Evolutionary conservation across 2,113 vertebrate species (phyloP).

Genomic region (Muntiacus reevesi): DNA sequence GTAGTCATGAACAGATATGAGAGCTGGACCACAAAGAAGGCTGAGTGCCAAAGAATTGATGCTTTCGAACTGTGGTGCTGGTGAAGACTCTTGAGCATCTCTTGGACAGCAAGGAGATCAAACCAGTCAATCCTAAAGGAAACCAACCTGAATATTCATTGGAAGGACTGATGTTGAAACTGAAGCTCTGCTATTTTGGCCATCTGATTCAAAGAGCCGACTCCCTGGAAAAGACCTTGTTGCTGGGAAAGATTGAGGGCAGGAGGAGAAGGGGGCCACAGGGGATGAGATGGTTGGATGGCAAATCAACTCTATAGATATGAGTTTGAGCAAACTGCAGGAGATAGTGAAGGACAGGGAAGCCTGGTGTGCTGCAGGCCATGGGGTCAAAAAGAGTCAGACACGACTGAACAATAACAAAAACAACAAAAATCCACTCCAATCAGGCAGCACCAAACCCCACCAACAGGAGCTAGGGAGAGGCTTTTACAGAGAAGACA

Average conservation of each 20-base stretch:
- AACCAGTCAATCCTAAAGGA: background rate
- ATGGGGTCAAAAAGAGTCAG: background rate
- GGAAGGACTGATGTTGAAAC: background rate
- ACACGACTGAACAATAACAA: background rate
- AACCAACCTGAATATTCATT: background rate
- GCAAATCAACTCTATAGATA: background rate
- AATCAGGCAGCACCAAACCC: background rate
- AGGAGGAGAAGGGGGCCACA: background rate
- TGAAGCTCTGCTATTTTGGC: background rate
- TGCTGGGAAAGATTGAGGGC: background rate
- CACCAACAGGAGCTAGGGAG: background rate
- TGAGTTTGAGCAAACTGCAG: background rate
- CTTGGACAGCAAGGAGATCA: background rate
- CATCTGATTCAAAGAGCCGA: background rate
- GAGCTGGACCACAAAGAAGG: background rate
- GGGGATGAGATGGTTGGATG: background rate
- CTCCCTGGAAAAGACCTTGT: background rate
- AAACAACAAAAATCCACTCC: background rate
- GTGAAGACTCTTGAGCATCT: background rate
- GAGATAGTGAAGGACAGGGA: background rate
- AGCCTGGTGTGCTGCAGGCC: background rate
- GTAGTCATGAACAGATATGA: background rate
- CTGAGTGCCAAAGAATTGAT: background rate
- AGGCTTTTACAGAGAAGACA: background rate
- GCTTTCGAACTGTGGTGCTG: background rate